Evolutionary conservation across 2,797 vertebrate species (phyloP).

Genomic region (Columba guinea): DNA sequence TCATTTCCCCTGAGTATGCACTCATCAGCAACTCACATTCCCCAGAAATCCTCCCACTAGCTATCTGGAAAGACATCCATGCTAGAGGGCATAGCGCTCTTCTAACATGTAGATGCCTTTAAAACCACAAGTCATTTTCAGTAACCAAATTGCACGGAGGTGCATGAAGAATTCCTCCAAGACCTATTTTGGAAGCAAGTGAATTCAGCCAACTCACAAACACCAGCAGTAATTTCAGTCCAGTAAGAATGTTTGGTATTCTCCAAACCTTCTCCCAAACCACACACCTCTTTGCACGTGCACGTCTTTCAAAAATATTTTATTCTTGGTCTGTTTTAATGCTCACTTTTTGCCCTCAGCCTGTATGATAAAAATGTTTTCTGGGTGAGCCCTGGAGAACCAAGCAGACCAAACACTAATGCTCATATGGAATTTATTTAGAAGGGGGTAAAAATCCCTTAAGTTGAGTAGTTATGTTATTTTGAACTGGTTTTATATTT

Average conservation of each 20-base stretch:
- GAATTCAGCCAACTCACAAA: conserved; percentile 38
- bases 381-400: conserved; percentile 49
- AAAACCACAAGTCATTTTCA: conserved; percentile 51
- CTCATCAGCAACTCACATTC: conserved; percentile 17
- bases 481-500: conserved; percentile 72
- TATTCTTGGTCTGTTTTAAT: conserved; percentile 39
- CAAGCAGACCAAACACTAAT: conserved; percentile 45
- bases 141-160: conserved; percentile 24
- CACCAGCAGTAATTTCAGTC: conserved; percentile 51
- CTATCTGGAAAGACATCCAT: conserved; percentile 18
- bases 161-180: conserved; percentile 34
- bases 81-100: conserved; percentile 28
- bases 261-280: not conserved
- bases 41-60: conserved; percentile 39
- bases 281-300: conserved; percentile 39
- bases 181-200: conserved; percentile 21
- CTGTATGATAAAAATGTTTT: conserved; percentile 62
- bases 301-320: conserved; percentile 24
- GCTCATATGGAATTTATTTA: conserved; percentile 79
- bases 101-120: conserved; percentile 31
- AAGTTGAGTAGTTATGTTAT: conserved; percentile 58
- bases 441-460: conserved; percentile 14
- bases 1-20: conserved; percentile 11
- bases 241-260: conserved; percentile 18
- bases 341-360: conserved; percentile 44